A percentile compares a stretch with the other conserved stretches of the same genome.
Evolutionary conservation across 2,797 vertebrate species (phyloP).

Genomic region (Benthosema pterotum): DNA sequence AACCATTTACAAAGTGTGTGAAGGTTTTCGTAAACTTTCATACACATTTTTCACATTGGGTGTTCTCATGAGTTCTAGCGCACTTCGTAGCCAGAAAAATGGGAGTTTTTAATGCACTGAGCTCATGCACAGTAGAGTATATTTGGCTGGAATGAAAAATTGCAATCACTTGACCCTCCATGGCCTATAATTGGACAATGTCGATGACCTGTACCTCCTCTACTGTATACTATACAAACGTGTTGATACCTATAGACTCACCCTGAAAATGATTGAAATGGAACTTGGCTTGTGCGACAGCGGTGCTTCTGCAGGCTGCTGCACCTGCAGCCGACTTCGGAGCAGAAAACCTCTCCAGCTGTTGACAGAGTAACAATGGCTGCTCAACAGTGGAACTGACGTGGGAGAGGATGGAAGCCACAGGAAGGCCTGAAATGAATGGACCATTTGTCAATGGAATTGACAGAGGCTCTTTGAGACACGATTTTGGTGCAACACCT

Average conservation of each 20-base stretch:
- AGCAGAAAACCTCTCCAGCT: slow-evolving; percentile 34
- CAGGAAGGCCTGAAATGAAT: not conserved
- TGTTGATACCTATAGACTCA: slow-evolving; percentile 11
- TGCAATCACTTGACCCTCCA: not conserved
- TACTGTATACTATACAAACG: not conserved
- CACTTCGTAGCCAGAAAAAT: no score
- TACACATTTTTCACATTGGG: no score
- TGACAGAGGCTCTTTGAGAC: not conserved
- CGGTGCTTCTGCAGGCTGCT: slow-evolving; percentile 27
- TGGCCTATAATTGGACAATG: not conserved
- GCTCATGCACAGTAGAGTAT: no score
- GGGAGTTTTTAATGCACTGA: no score
- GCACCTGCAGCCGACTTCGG: slow-evolving; percentile 15
- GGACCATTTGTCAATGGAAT: not conserved
- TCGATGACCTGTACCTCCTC: not conserved
- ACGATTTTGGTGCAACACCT: slow-evolving; percentile 32
- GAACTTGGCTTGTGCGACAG: slow-evolving; percentile 32
- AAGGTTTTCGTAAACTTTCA: no score
- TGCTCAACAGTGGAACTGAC: slow-evolving; percentile 43
- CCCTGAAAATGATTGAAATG: slow-evolving; percentile 47
- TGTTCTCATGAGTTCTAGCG: no score
- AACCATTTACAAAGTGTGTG: no score
- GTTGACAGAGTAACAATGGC: slow-evolving; percentile 59
- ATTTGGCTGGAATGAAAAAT: no score
- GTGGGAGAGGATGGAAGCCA: slow-evolving; percentile 18